Conservation (phyloP, 92 coral and sea anemone genomes). For the Porites lobata region DNA sequence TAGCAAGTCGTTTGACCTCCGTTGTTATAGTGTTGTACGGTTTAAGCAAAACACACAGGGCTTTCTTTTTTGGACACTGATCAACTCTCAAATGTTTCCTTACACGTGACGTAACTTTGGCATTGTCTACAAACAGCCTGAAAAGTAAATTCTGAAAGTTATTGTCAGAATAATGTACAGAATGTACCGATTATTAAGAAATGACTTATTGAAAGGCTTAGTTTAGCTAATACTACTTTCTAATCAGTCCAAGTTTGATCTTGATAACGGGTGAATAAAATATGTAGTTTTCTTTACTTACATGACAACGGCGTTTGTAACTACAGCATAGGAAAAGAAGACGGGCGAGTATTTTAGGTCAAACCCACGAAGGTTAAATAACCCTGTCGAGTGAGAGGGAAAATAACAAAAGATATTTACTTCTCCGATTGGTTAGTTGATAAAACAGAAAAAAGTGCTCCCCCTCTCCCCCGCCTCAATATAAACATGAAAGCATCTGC, state of each 20-base stretch:
- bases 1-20: conserved; percentile 58
- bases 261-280: no score
- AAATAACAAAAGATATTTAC: no score
- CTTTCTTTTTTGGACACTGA: conserved; percentile 34
- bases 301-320: conserved; percentile 72
- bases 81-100: conserved; percentile 66
- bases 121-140: conserved; percentile 82
- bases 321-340: conserved; percentile 87
- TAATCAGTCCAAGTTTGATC: no score
- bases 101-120: conserved; percentile 71
- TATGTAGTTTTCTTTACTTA: conserved; percentile 47
- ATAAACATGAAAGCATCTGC: no score
- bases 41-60: conserved; percentile 65
- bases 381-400: conserved; percentile 65
- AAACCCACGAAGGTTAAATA: conserved; percentile 93
- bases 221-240: no score
- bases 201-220: no score
- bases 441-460: no score
- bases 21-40: conserved; percentile 70
- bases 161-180: not conserved
- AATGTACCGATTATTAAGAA: not conserved
- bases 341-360: conserved; percentile 93
- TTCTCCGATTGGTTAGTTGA: no score
- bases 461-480: no score
- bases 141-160: not conserved